These are phyloP conservation scores for Esox niger DNA, from an alignment of 2,113 vertebrate genomes.

Conservation along the genomic window DNA sequence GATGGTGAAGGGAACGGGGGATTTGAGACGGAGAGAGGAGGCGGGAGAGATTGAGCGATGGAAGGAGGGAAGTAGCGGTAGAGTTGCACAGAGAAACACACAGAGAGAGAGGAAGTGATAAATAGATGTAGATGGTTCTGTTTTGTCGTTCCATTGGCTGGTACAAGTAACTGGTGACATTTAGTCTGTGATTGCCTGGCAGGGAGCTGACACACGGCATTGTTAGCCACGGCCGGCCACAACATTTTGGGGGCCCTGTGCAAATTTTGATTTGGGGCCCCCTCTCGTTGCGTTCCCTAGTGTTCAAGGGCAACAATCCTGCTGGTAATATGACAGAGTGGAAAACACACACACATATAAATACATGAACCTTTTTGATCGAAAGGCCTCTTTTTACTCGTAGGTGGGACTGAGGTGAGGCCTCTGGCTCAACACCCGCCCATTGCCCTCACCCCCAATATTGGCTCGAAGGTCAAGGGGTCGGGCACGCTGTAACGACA, in stretches of 20 bases:
- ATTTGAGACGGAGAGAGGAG: not conserved
- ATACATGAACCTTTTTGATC: slow-evolving; percentile 33
- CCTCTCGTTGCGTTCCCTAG: no score
- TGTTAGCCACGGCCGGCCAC: no score
- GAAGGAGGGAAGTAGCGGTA: not conserved
- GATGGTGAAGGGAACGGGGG: not conserved
- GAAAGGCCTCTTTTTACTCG: slow-evolving; percentile 48
- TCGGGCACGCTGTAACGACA: slow-evolving; percentile 26
- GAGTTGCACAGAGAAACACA: not conserved
- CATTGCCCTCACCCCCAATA: slow-evolving; percentile 47
- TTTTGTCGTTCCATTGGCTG: slow-evolving; percentile 35
- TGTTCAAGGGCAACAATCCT: no score
- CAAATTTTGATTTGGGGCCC: no score
- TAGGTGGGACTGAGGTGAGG: slow-evolving; percentile 48
- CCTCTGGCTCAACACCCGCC: slow-evolving; percentile 48
- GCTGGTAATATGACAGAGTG: slow-evolving; percentile 53
- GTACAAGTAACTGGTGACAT: slow-evolving; percentile 52
- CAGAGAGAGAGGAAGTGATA: slow-evolving; percentile 45
- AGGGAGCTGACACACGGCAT: slow-evolving; percentile 54
- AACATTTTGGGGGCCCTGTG: no score
- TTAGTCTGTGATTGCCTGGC: slow-evolving; percentile 60
- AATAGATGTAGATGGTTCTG: slow-evolving; percentile 36
- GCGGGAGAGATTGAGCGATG: not conserved
- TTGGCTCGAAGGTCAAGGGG: slow-evolving; percentile 21
- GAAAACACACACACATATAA: slow-evolving; percentile 1